Base-by-base conservation (phyloP, 2,888 invertebrate genomes). In the Drosophila gaucha region DNA sequence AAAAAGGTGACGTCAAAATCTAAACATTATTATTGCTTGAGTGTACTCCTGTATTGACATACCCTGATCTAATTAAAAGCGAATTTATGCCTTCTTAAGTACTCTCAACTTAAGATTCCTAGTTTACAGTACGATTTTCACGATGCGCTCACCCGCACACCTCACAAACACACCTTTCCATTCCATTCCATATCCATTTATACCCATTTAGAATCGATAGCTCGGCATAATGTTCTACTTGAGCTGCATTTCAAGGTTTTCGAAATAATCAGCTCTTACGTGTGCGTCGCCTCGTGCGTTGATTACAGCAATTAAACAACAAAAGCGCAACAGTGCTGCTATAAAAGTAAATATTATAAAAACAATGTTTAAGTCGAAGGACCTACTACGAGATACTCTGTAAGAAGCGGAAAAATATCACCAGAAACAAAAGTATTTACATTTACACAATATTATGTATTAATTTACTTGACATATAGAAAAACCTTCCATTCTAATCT, bases 241-340 rank as follows among this genome's bases (percentile, higher is more conserved):
- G 71, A 36, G 62, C 43, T 52, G 77, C 80, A 62, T 74, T 85
- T 79, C 77, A 63, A 84, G 80, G 60, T 62, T 80, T 74, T 66
- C 84, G 80, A 80, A 86, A 80, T 84, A 78, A 78, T 67, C 80
- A 56, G 65, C 58, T 59, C 50, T 71, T 63, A 59, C 62, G 63
- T 66, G 47, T 56, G 51, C 63, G 28, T n/a, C 33, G 14, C 33
- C 67, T 68, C 57, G 67, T 66, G 26, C 73, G 47, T 79, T 87
- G 82, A 83, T 88, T 80, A 80, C 88, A 71, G 49, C 88, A 77
- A 84, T 83, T 83, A 83, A 86, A 83, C 86, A 83, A 88, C 74
- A 86, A 82, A 87, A 84, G 74, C 62, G 47, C 71, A 54, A 38
- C 55, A 51, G 62, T 50, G 49, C 57, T 50, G 26, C 50, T 54